phyloP scores from a whole-genome alignment of 1,140 invertebrate species.

The Monomorium pharaonis region DNA sequence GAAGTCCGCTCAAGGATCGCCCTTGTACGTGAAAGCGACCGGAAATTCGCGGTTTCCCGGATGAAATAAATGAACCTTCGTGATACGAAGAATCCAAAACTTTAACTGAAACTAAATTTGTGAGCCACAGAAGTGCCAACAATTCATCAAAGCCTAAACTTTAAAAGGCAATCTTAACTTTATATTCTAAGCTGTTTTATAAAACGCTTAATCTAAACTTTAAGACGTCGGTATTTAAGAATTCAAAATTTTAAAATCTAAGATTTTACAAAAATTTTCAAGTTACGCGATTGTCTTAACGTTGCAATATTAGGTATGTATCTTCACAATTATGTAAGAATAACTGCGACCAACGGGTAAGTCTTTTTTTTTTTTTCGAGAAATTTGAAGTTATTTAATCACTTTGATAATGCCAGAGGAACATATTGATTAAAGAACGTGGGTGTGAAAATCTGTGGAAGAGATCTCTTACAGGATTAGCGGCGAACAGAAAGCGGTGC shows the following conservation, averaged over 20 bases:
- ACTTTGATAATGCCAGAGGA: neutral
- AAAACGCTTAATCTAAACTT: neutral
- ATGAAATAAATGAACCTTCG: neutral
- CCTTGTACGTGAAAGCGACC: neutral
- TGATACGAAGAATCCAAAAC: neutral
- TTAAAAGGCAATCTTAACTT: neutral
- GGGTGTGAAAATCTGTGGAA: neutral
- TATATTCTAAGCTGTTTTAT: no score
- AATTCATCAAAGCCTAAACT: neutral
- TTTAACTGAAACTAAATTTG: neutral
- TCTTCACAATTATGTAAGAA: neutral
- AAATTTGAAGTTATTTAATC: neutral
- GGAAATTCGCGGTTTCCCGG: neutral
- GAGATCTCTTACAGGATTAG: neutral
- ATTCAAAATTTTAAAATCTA: neutral
- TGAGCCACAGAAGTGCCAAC: neutral
- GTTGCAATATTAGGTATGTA: neutral
- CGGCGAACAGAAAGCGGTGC: conserved; percentile 9
- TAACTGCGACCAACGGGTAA: neutral
- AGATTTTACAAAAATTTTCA: neutral
- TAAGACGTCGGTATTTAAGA: neutral
- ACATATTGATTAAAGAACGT: neutral
- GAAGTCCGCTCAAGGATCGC: conserved; percentile 22
- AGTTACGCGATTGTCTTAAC: no score
- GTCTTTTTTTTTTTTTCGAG: neutral